phyloP scores from a whole-genome alignment of 2,113 vertebrate species.

The Ophthalmolycus amberensis region DNA sequence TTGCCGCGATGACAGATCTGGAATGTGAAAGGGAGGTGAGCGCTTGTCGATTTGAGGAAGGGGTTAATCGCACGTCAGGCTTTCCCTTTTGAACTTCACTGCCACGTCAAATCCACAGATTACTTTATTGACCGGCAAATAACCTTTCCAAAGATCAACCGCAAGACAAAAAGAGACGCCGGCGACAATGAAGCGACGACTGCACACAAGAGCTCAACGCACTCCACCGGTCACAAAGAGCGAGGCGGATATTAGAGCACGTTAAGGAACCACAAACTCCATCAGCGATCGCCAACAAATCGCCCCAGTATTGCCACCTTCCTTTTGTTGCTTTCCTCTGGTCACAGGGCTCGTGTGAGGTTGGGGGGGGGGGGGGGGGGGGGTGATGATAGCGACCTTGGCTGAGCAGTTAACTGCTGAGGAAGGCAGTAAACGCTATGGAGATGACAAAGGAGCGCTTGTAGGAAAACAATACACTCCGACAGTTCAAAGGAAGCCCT shows the following conservation, averaged over 20 bases:
- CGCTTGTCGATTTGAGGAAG: constrained; percentile 22
- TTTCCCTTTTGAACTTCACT: constrained; percentile 31
- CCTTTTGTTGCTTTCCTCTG: constrained; percentile 61
- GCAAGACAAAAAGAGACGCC: not conserved
- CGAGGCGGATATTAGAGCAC: constrained; percentile 10
- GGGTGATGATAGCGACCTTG: constrained; percentile 75
- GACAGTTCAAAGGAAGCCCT: constrained; percentile 78
- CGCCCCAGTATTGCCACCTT: constrained; percentile 60
- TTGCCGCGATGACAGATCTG: constrained; percentile 65
- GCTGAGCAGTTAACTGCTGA: constrained; percentile 80
- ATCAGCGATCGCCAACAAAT: constrained; percentile 24
- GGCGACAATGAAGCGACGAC: constrained; percentile 1
- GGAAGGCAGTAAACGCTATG: constrained; percentile 74
- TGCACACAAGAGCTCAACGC: not conserved
- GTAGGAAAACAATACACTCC: constrained; percentile 80
- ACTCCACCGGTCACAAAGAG: constrained; percentile 9
- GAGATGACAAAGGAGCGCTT: constrained; percentile 74
- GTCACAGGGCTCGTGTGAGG: constrained; percentile 32
- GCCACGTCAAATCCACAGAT: constrained; percentile 8
- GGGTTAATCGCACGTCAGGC: constrained; percentile 52
- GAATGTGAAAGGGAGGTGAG: constrained; percentile 58
- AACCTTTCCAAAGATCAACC: constrained; percentile 7
- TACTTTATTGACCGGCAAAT: constrained; percentile 29
- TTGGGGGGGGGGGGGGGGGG: constrained; percentile 2
- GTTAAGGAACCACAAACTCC: constrained; percentile 24